Evolutionary conservation across 2,113 vertebrate species (phyloP).

Genomic region (Tonatia bakeri): DNA sequence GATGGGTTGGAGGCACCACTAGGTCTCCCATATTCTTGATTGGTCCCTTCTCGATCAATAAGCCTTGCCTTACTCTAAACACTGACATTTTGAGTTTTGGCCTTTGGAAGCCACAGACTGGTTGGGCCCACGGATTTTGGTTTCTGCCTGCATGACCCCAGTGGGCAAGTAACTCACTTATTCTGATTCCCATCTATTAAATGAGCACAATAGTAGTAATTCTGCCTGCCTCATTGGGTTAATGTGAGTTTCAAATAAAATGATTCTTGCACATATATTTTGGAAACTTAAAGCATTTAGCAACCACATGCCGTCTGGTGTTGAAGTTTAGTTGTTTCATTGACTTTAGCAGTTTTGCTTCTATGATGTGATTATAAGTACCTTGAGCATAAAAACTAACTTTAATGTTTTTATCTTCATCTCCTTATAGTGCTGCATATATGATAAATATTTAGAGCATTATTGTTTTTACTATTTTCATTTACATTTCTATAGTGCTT

Average conservation of each 20-base stretch:
- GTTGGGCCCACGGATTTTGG: not conserved
- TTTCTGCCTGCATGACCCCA: not conserved
- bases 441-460: not conserved
- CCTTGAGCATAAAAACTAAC: not conserved
- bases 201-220: not conserved
- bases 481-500: not conserved
- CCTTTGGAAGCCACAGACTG: not conserved
- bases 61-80: no score
- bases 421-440: not conserved
- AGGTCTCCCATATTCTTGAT: no score
- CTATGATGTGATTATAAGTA: not conserved
- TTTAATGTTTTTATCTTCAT: not conserved
- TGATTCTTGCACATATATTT: not conserved
- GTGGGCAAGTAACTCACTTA: not conserved
- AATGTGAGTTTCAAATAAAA: not conserved
- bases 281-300: not conserved
- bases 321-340: not conserved
- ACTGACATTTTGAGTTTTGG: not conserved
- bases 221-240: not conserved
- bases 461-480: not conserved
- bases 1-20: no score
- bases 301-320: not conserved
- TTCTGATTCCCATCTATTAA: not conserved
- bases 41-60: no score
- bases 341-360: not conserved